A percentile compares a stretch with the other conserved stretches of the same genome.
Evolutionary conservation across 2,113 vertebrate species (phyloP).

Genomic region (Chroicocephalus ridibundus): DNA sequence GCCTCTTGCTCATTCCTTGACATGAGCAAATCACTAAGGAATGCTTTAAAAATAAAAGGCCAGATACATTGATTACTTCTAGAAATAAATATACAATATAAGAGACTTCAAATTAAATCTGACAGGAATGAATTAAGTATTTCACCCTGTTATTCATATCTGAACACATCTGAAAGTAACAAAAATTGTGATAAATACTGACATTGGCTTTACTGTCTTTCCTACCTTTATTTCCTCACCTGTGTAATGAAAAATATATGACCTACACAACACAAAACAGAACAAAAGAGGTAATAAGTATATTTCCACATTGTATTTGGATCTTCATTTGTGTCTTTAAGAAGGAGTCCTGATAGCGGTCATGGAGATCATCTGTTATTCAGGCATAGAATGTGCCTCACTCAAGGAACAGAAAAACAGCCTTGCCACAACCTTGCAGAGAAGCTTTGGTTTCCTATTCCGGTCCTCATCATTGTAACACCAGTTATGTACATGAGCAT

Average conservation of each 20-base stretch:
- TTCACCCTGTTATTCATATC: background rate
- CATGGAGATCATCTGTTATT: background rate
- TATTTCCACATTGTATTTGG: background rate
- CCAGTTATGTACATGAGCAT: background rate
- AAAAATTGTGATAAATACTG: background rate
- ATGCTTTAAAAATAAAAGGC: background rate
- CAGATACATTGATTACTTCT: background rate
- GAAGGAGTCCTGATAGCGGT: background rate
- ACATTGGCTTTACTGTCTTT: background rate
- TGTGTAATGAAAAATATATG: background rate
- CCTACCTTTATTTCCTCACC: background rate
- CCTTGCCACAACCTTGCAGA: background rate
- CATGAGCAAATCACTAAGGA: background rate
- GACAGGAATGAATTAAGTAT: background rate
- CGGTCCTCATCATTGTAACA: background rate
- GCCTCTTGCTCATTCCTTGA: background rate
- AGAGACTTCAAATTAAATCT: background rate
- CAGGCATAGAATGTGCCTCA: fast-evolving
- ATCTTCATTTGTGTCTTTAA: background rate
- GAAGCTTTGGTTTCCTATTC: background rate
- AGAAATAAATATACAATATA: background rate
- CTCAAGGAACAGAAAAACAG: background rate
- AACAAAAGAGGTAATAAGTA: background rate
- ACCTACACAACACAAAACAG: background rate
- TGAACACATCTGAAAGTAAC: background rate